Base-by-base conservation (phyloP, 2,113 vertebrate species). In the Syngnathus typhle region DNA sequence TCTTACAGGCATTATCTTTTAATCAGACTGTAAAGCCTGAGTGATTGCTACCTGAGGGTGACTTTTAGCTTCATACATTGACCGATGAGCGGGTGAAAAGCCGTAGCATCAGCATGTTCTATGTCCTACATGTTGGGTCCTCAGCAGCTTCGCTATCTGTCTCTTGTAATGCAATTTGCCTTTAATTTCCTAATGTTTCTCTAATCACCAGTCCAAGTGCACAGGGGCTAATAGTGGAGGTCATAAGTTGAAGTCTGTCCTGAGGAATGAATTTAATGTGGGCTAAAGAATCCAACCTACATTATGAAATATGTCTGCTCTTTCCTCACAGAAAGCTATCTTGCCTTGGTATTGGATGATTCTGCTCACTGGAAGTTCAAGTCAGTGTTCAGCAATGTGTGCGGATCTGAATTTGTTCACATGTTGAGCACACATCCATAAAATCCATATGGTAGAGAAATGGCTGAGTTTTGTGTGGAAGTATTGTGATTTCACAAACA, bases 181-280 rank as follows among this genome's bases (percentile, higher is more conserved):
- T 88, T 89, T 91, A 90, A 91, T 92, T 91, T 90, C 87, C 88
- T 91, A 91, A 91, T 90, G 89, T 87, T 88, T 82, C 80, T 88
- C 88, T 91, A 92, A 91, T 91, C 87, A 89, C 82, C 84, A 78
- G 77, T 71, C 80, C 69, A 82, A 84, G 89, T 83, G 87, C 82
- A 87, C 64, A 37, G 84, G 75, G 85, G 84, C 87, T 89, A 91
- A 91, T 88, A 90, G 84, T 85, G 76, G 62, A 13, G 89, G 88
- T 91, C 85, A 88, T 70, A 82, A 88, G 88, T 88, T 87, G 81
- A 88, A 87, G 82, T 82, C 85, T 80, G 82, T 89, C 90, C 86
- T 49, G 76, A 84, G 81, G 84, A 91, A 87, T 88, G 82, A 78
- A 81, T 87, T 89, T 87, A 89, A 91, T 90, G 79, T 82, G 80